Evolutionary conservation across 2,113 vertebrate species (phyloP).

Genomic region (Amia ocellicauda): DNA sequence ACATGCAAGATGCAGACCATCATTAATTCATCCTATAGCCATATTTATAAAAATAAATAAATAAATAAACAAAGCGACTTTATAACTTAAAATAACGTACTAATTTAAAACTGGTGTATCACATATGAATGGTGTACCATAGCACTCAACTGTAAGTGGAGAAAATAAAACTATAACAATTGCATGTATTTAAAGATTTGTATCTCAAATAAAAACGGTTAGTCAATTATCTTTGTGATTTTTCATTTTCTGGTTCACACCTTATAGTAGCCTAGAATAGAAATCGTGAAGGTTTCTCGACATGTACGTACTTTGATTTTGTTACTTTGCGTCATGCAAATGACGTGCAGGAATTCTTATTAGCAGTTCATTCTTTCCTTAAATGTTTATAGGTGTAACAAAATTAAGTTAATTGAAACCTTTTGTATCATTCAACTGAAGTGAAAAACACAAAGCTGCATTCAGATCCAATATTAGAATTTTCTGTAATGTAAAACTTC

Average conservation of each 20-base stretch:
- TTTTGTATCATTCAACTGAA: no score
- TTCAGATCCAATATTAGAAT: no score
- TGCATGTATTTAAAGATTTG: neutral
- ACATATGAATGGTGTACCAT: neutral
- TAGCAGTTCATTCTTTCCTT: neutral
- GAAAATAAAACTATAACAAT: neutral
- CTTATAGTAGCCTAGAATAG: no score
- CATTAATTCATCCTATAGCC: slow-evolving; percentile 16
- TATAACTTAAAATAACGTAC: no score
- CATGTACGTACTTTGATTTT: neutral
- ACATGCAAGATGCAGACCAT: no score
- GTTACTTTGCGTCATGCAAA: neutral
- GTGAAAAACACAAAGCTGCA: no score
- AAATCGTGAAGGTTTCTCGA: no score
- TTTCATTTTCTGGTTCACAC: no score
- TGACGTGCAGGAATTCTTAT: neutral
- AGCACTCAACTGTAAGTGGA: neutral
- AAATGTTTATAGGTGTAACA: no score
- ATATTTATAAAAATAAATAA: slow-evolving; percentile 41
- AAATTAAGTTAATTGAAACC: no score
- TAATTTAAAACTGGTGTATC: neutral
- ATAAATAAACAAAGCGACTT: no score
- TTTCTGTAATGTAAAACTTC: no score
- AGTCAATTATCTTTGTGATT: neutral
- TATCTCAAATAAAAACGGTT: neutral